These are phyloP conservation scores for Anolis sagrei DNA, from an alignment of 2,113 vertebrate species.

Conservation along the genomic window DNA sequence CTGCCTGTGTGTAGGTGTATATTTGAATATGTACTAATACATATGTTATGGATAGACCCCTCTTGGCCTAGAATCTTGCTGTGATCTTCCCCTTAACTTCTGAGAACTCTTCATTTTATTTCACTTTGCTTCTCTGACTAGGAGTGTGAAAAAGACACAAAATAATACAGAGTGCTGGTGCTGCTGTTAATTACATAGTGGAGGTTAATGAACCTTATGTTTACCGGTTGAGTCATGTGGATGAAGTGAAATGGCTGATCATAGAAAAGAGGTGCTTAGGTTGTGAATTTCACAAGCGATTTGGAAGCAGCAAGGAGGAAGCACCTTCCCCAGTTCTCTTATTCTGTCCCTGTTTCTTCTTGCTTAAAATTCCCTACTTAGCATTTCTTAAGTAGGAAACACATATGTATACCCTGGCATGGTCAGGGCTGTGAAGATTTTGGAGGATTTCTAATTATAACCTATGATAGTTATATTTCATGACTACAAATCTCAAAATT, in stretches of 20 bases:
- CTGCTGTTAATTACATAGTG: background rate
- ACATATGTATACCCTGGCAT: background rate
- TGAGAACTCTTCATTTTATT: background rate
- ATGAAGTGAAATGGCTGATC: background rate
- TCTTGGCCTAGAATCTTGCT: background rate
- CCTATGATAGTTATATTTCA: too few species aligned
- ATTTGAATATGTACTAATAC: background rate
- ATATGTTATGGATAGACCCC: background rate
- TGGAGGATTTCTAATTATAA: too few species aligned
- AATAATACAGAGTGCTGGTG: background rate
- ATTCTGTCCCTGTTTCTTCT: background rate
- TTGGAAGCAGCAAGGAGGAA: background rate
- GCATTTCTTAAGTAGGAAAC: background rate
- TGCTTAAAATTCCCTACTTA: background rate
- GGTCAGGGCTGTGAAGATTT: too few species aligned
- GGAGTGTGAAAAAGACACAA: background rate
- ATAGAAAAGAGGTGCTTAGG: background rate
- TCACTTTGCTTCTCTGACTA: background rate
- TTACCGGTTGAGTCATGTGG: background rate
- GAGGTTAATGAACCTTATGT: background rate
- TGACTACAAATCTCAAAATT: too few species aligned
- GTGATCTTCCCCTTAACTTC: background rate
- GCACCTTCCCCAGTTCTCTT: background rate
- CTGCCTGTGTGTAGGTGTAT: background rate
- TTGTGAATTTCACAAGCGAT: background rate